Percentiles rank a stretch among this genome's conserved stretches.
Evolutionary conservation across 1,140 invertebrate genomes (phyloP).

Genomic region (Drosophila sechellia): DNA sequence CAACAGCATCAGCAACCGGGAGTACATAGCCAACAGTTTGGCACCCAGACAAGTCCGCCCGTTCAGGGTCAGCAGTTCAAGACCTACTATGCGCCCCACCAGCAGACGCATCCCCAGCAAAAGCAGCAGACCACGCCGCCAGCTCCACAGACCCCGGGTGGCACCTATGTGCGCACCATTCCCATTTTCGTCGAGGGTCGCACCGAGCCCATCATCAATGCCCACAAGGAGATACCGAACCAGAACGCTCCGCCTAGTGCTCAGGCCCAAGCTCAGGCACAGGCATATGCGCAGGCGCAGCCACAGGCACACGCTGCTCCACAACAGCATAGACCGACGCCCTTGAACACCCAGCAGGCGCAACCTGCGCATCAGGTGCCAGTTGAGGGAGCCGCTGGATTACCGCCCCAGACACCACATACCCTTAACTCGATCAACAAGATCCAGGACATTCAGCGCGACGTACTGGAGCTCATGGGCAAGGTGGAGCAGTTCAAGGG

Average conservation of each 20-base stretch:
- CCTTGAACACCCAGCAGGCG: slow-evolving; percentile 81
- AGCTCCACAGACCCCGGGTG: slow-evolving; percentile 73
- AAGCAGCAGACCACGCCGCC: slow-evolving; percentile 77
- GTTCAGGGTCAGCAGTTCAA: slow-evolving; percentile 54
- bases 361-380: slow-evolving; percentile 54
- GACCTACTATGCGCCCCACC: slow-evolving; percentile 69
- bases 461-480: slow-evolving; percentile 91
- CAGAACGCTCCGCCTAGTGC: slow-evolving; percentile 77
- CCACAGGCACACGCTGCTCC: slow-evolving; percentile 46
- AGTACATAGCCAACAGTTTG: slow-evolving; percentile 57
- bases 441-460: slow-evolving; percentile 92
- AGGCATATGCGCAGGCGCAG: slow-evolving; percentile 47
- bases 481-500: slow-evolving; percentile 92
- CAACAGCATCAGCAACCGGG: slow-evolving; percentile 75
- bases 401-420: slow-evolving; percentile 84
- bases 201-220: slow-evolving; percentile 90
- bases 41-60: slow-evolving; percentile 75
- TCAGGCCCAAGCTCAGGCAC: slow-evolving; percentile 83
- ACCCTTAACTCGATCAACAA: slow-evolving; percentile 90
- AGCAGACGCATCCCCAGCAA: slow-evolving; percentile 76
- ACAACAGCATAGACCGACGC: slow-evolving; percentile 67
- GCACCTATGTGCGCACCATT: slow-evolving; percentile 89
- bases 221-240: slow-evolving; percentile 85
- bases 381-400: slow-evolving; percentile 39
- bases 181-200: slow-evolving; percentile 94